phyloP scores from a whole-genome alignment of 2,888 invertebrate genomes.

The Oasisia sp. region DNA sequence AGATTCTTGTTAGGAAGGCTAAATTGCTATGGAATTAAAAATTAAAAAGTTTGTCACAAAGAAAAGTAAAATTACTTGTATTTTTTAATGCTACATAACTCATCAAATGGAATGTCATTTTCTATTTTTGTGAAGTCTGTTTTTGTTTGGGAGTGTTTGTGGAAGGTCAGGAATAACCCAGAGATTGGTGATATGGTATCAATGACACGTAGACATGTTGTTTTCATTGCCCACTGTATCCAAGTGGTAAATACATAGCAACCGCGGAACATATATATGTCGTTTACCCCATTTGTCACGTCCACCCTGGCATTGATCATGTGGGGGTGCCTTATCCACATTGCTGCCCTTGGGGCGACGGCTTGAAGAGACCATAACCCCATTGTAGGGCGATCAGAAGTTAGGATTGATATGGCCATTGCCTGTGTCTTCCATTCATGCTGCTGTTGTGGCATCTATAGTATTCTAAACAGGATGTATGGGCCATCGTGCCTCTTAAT shows the following conservation, averaged over 20 bases:
- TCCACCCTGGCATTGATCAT: neutral
- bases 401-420: slow-evolving; percentile 13
- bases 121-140: neutral
- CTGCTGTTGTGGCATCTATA: neutral
- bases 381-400: neutral
- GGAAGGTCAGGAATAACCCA: too few species aligned
- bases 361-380: neutral
- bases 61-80: neutral
- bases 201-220: neutral
- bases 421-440: neutral
- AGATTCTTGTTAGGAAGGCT: too few species aligned
- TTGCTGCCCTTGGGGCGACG: neutral
- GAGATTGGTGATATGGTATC: neutral
- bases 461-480: neutral
- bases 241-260: neutral
- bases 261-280: neutral
- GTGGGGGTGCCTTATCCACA: neutral
- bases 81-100: neutral
- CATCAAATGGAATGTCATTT: neutral
- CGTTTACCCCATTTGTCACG: neutral
- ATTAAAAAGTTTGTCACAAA: too few species aligned
- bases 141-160: neutral
- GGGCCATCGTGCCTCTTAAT: neutral
- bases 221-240: neutral
- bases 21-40: too few species aligned